phyloP scores from a whole-genome alignment of 2,797 vertebrate genomes.

The Myripristis murdjan region DNA sequence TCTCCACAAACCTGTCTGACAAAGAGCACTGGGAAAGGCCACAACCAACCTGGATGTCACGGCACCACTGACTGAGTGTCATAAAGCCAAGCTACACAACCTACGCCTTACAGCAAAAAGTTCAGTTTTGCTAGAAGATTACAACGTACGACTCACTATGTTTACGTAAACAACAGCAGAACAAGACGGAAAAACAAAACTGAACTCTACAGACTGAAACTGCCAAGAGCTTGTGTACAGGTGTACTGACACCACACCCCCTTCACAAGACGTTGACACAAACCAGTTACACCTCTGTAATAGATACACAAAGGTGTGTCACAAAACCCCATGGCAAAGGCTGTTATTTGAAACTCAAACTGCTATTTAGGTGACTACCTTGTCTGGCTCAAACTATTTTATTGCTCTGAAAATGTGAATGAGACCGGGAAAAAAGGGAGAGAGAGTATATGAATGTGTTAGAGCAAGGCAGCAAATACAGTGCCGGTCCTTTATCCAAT shows the following conservation, averaged over 20 bases:
- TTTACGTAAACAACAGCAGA: not conserved
- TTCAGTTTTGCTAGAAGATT: not conserved
- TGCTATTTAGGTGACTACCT: constrained; percentile 79
- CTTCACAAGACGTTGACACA: constrained; percentile 68
- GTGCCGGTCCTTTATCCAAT: constrained; percentile 42
- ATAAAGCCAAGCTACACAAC: constrained; percentile 37
- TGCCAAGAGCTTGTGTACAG: constrained; percentile 17
- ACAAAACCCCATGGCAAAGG: constrained; percentile 61
- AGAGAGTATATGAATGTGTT: constrained; percentile 12
- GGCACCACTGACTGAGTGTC: constrained; percentile 24
- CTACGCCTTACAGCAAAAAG: not conserved
- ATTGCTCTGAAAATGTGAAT: constrained; percentile 66
- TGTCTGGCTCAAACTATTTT: constrained; percentile 51
- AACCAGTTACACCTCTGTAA: constrained; percentile 80
- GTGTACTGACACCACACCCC: constrained; percentile 66
- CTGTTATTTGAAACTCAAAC: constrained; percentile 84
- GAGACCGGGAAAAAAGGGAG: constrained; percentile 27
- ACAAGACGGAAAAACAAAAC: constrained; percentile 3
- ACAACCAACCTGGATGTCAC: constrained; percentile 68
- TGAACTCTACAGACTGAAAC: constrained; percentile 2
- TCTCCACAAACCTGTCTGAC: constrained; percentile 83
- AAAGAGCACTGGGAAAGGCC: constrained; percentile 74
- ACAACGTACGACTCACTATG: not conserved
- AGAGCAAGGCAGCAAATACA: constrained; percentile 41
- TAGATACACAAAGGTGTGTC: constrained; percentile 84